Percentiles rank a stretch among this genome's conserved stretches.
Evolutionary conservation across 1,140 invertebrate genomes (phyloP).

Genomic region (Steinernema feltiae): DNA sequence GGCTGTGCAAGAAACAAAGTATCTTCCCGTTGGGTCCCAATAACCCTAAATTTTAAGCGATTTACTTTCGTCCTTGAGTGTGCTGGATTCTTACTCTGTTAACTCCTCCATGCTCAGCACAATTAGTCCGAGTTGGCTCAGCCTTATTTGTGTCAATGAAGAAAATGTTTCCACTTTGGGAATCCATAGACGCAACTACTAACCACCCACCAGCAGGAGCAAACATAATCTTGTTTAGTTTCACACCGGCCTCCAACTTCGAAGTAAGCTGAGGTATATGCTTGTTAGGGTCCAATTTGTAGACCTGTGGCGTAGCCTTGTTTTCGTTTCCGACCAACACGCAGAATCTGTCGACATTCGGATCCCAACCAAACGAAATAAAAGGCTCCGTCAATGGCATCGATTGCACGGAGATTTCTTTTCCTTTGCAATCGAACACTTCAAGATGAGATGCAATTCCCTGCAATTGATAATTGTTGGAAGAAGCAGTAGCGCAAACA

Average conservation of each 20-base stretch:
- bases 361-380: conserved; percentile 96
- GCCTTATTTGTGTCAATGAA: conserved; percentile 52
- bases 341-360: conserved; percentile 65
- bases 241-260: conserved; percentile 52
- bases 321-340: conserved; percentile 45
- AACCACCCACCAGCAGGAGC: conserved; percentile 53
- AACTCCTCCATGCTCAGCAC: conserved; percentile 53
- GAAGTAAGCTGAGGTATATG: conserved; percentile 46
- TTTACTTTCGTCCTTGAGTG: neutral
- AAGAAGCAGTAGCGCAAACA: neutral
- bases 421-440: conserved; percentile 83
- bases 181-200: conserved; percentile 44
- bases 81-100: conserved; percentile 42
- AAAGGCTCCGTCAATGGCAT: conserved; percentile 66
- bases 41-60: conserved; percentile 63
- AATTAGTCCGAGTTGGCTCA: conserved; percentile 49
- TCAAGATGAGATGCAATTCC: conserved; percentile 98
- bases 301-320: conserved; percentile 51
- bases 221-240: conserved; percentile 50
- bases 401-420: conserved; percentile 93
- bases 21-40: conserved; percentile 98
- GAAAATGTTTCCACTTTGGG: conserved; percentile 46
- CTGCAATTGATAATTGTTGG: conserved; percentile 59
- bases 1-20: conserved; percentile 87
- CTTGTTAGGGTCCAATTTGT: conserved; percentile 48